phyloP scores from a whole-genome alignment of 2,888 invertebrate genomes.

The Diaperis boleti region DNA sequence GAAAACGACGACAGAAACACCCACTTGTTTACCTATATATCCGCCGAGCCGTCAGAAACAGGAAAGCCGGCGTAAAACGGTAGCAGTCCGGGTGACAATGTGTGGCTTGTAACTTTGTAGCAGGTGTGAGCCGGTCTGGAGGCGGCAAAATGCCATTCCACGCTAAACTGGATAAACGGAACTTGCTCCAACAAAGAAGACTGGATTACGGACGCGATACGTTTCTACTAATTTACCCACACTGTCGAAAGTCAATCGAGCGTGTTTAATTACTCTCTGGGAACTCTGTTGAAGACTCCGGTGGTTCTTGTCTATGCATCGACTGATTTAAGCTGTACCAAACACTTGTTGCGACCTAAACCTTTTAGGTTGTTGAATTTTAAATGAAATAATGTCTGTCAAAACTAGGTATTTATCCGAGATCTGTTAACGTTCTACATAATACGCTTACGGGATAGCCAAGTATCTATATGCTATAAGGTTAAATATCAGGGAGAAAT shows the following conservation, averaged over 20 bases:
- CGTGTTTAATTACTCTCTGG: not conserved
- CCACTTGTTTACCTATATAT: conserved; percentile 27
- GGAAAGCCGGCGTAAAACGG: conserved; percentile 38
- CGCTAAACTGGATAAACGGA: conserved; percentile 29
- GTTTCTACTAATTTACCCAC: conserved; percentile 28
- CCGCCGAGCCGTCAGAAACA: conserved; percentile 25
- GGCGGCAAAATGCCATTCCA: conserved; percentile 37
- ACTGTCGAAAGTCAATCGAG: conserved; percentile 8
- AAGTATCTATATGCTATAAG: no score
- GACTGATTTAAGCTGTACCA: no score
- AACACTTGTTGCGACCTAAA: no score
- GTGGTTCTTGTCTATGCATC: no score
- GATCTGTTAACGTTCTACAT: no score
- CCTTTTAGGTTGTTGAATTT: no score
- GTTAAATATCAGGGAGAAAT: no score
- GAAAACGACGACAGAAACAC: conserved; percentile 22
- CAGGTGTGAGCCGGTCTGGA: conserved; percentile 38
- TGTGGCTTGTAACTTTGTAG: conserved; percentile 40
- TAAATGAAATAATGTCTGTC: no score
- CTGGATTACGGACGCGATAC: conserved; percentile 35
- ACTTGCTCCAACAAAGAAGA: conserved; percentile 13
- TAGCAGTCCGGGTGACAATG: conserved; percentile 40
- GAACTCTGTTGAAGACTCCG: no score
- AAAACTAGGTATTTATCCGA: no score
- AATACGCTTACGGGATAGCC: no score